Evolutionary conservation across 2,797 vertebrate genomes (phyloP), one percentile per base, ranked within the genome.

Genomic region (Tinamus major): DNA sequence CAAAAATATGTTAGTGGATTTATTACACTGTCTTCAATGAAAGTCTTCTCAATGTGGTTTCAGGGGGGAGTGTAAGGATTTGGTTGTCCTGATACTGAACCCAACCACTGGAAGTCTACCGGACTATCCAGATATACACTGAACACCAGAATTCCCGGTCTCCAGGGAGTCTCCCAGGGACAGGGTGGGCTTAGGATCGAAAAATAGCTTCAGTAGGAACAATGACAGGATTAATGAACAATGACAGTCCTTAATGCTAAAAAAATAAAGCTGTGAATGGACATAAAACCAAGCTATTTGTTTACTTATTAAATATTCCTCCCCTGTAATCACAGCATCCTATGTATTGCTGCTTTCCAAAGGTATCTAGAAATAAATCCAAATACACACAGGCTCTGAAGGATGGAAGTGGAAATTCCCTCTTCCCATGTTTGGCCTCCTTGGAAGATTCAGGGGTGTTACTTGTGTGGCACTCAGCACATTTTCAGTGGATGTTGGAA

Each of bases 351-450:
- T 79, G 46, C 39, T 63, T 92, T 85, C 39, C 2, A 3, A 65
- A 89, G 19, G 17, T 37, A n/a, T n/a, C 55, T 37, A 27, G 59
- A 87, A 87, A 79, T 26, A 79, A 79, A 87, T 46, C 21, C 29
- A 79, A 72, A 39, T 39, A 19, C 10, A 79, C 37, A 39, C 19
- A 85, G 4, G 3, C 82, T 79, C 39, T 85, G 56, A 84, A 49
- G 4, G 4, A 29, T 6, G 7, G 39, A 71, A 80, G 31, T 48
- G 41, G 59, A 87, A 72, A 87, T 62, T 20, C 33, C 4, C 10
- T 80, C 3, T 10, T 55, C 37, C 49, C 82, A 23, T 20, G 14
- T 67, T 67, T 84, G 37, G 31, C 31, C 5, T 48, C 31, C 10
- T 26, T 72, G 59, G 46, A 48, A 84, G 31, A 49, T 63, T 48